Base-by-base conservation (phyloP, 2,888 invertebrate genomes). In the Mesochorus sp. region DNA sequence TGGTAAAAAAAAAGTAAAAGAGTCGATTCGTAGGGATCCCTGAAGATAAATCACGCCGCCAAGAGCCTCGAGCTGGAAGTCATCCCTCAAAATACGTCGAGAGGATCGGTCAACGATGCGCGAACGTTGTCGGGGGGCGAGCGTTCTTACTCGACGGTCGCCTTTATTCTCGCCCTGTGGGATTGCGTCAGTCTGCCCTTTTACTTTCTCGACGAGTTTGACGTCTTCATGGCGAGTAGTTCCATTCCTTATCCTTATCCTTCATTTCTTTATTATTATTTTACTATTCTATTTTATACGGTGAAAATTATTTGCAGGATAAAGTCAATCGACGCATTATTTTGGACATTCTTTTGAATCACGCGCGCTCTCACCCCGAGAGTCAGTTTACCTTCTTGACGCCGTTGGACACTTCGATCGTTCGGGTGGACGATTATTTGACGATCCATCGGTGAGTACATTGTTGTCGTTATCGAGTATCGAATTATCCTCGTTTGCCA, bases 131-230 rank as follows among this genome's bases (percentile, higher is more conserved):
- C 98, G 0, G 99, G 99, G 39, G 99, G 99, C 3, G 99, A 99
- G 92, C 94, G 98, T 71, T 98, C 98, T 1, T 99, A 96, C 92
- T 95, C 97, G n/a, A 99, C 98, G 0, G 96, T 98, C 6, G 97
- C 97, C 34, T 97, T 99, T 90, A 94, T 99, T 81, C 94, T 98
- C 91, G 94, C 98, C 28, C 93, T 99, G 31, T 99, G 99, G 99
- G 95, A 97, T 76, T 95, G 96, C 82, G 96, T 97, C 87, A 95
- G 96, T 87, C 94, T 97, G 86, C 99, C 99, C 0, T 98, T 99
- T 92, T 96, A 96, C 93, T 95, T 98, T 91, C 92, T 99, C 84
- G 99, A 99, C 91, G 99, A 99, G 93, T 99, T 98, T 89, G 98
- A 99, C 88, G 98, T 99, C 0, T 99, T 97, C 89, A 98, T 99